Percentiles rank a stretch among this genome's conserved stretches.
Conservation (phyloP, 2,888 invertebrate species). For the Tiliacea citrago region DNA sequence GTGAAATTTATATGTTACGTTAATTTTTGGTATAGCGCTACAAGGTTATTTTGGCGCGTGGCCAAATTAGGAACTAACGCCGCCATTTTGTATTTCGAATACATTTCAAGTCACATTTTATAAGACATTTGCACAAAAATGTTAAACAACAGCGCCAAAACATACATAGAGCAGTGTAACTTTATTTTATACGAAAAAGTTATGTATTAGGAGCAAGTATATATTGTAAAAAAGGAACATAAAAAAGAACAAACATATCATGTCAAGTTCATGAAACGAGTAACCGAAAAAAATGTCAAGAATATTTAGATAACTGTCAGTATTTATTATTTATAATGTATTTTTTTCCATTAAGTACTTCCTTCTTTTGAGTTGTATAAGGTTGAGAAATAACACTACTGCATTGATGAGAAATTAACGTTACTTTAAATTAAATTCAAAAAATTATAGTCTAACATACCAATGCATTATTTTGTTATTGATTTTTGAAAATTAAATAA, state of each 20-base stretch:
- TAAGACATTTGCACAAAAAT: background rate
- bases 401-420: background rate
- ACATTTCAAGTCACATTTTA: background rate
- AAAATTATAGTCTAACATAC: too few species aligned
- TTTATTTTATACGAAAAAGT: background rate
- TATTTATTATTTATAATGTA: background rate
- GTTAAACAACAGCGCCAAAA: background rate
- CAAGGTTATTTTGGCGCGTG: background rate
- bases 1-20: background rate
- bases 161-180: background rate
- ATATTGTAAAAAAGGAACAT: background rate
- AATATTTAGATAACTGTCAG: background rate
- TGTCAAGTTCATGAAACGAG: background rate
- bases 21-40: background rate
- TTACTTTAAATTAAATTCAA: too few species aligned
- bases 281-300: background rate
- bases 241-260: too few species aligned
- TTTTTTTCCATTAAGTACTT: background rate
- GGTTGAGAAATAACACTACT: background rate
- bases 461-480: background rate
- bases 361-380: background rate
- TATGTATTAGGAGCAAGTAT: background rate
- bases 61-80: background rate
- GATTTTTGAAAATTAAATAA: background rate
- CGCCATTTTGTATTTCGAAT: background rate